Evolutionary conservation across 92 coral and sea anemone genomes (phyloP), one percentile per base, ranked within the genome.

Genomic region (Umimayanthus chanpuru): DNA sequence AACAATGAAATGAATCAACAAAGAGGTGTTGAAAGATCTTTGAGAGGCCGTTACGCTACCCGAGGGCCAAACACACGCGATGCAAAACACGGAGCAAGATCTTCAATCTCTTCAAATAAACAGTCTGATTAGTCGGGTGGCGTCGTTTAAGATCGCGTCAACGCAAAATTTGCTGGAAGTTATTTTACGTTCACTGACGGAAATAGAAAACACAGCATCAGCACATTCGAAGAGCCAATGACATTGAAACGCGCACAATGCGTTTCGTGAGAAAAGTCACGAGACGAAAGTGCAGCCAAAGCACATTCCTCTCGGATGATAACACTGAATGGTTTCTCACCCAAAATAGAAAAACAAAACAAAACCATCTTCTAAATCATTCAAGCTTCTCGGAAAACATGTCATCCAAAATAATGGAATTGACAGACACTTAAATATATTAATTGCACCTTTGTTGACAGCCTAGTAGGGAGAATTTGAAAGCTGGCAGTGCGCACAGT

Each of bases 231-330:
- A 43, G 28, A 23, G 67, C 25, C 29, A 43, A 68, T 28, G 66
- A n/a, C 56, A 71, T 26, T 20, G 23, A 21, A 9, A 71, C 39
- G 38, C 39, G 2, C 12, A 47, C 77, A 44, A 44, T 5, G 28
- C 11, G 9, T 43, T 18, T 40, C 47, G 41, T 40, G 79, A n/a
- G 44, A 39, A 39, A 75, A 36, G 53, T 68, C 78, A 71, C 66
- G 64, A 43, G 18, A 12, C 68, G 66, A 83, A 70, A 83, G 66
- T 70, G 74, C 77, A 44, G 55, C 15, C 64, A 11, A 70, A 83
- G 87, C 87, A 83, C 87, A 83, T 83, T 83, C 87, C 43, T 8
- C 9, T 36, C 21, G 4, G 55, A n/a, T 65, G 39, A 80, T 4
- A 81, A 3, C 30, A 18, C 50, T 25, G 38, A 81, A 32, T 58